Conservation (phyloP, 2,888 invertebrate genomes). For the Drosophila demipolita region DNA sequence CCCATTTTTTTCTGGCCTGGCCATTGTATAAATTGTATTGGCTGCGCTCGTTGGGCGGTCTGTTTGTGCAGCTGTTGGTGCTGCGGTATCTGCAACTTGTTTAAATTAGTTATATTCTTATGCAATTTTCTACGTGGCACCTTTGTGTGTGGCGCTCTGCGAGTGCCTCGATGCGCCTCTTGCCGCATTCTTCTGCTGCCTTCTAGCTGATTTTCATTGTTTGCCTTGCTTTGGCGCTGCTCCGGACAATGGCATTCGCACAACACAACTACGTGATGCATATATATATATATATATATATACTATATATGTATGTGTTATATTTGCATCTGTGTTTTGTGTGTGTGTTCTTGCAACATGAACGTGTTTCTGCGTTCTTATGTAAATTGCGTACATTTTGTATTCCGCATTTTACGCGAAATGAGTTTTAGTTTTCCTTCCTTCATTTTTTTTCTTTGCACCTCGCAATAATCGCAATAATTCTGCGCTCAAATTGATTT, state of each 20-base stretch:
- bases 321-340: slow-evolving; percentile 19
- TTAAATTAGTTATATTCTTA: slow-evolving; percentile 81
- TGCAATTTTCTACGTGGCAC: slow-evolving; percentile 78
- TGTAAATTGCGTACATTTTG: slow-evolving; percentile 67
- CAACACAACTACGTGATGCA: slow-evolving; percentile 32
- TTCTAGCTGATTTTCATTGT: slow-evolving; percentile 55
- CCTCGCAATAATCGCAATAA: slow-evolving; percentile 39
- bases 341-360: slow-evolving; percentile 29
- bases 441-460: neutral
- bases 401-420: slow-evolving; percentile 56
- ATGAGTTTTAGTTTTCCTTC: slow-evolving; percentile 61
- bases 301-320: neutral
- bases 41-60: slow-evolving; percentile 33
- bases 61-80: slow-evolving; percentile 18
- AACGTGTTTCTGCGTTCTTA: slow-evolving; percentile 22
- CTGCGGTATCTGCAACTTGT: slow-evolving; percentile 67
- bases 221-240: slow-evolving; percentile 48
- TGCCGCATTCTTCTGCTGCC: slow-evolving; percentile 35
- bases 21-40: slow-evolving; percentile 73
- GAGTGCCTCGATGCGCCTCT: slow-evolving; percentile 48
- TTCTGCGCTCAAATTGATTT: slow-evolving; percentile 57
- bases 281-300: slow-evolving; percentile 1
- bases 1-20: neutral
- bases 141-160: slow-evolving; percentile 61
- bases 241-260: slow-evolving; percentile 65